These are phyloP conservation scores for Drosophila imparisetae DNA, from an alignment of 2,888 invertebrate species.

Conservation along the genomic window DNA sequence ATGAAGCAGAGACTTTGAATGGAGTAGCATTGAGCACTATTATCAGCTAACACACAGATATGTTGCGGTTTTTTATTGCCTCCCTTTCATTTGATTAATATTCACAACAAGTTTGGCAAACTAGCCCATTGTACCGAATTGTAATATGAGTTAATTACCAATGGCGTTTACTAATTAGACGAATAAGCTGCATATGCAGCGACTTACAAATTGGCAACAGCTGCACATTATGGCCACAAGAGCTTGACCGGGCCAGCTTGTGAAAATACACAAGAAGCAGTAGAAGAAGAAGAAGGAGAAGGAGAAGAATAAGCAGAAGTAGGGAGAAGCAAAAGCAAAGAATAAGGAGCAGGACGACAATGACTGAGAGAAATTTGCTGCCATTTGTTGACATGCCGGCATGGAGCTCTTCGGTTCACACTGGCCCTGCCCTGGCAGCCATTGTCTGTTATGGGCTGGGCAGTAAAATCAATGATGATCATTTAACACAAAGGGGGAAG, in stretches of 20 bases:
- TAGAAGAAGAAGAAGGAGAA: background rate
- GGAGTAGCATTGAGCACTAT: background rate
- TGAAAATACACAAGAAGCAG: background rate
- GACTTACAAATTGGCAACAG: conserved; percentile 41
- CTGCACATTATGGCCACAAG: conserved; percentile 45
- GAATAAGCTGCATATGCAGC: conserved; percentile 49
- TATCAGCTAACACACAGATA: background rate
- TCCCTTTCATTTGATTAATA: conserved; percentile 1
- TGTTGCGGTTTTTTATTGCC: background rate
- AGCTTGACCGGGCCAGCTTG: conserved; percentile 13
- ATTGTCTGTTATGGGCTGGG: conserved; percentile 50
- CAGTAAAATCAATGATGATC: conserved; percentile 74
- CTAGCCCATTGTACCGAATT: background rate
- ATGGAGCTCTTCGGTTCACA: conserved; percentile 7
- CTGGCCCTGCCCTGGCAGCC: conserved; percentile 11
- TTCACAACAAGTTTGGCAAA: conserved; percentile 13
- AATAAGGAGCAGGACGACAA: conserved; percentile 8
- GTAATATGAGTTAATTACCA: conserved; percentile 66
- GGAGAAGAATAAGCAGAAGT: background rate
- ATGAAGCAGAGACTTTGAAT: background rate
- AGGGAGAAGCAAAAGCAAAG: background rate
- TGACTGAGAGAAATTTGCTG: conserved; percentile 61
- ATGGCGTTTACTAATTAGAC: conserved; percentile 67
- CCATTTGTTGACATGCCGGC: conserved; percentile 72
- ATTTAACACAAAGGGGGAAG: conserved; percentile 53